A percentile compares a stretch with the other conserved stretches of the same genome.
Conservation (phyloP, 64 coral and sea anemone genomes). For the Catalaphyllia jardinei region DNA sequence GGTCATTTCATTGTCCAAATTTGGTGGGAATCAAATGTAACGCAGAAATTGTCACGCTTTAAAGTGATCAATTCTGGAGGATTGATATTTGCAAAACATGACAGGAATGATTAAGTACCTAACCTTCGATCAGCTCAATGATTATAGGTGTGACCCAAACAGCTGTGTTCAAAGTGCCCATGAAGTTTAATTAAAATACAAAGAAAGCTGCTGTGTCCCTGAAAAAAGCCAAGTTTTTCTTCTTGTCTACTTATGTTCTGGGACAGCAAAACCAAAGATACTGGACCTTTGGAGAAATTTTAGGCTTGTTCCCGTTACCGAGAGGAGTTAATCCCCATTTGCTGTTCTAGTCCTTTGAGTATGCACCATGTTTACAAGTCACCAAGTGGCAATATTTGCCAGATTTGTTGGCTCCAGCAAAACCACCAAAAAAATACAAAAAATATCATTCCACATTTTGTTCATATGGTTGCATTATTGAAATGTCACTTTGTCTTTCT, state of each 20-base stretch:
- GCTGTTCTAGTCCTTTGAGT: constrained; percentile 13
- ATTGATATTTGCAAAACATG: too few relatives aligned
- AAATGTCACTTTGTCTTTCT: constrained; percentile 15
- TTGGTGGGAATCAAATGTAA: too few relatives aligned
- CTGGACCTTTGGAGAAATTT: background rate
- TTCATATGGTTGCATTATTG: constrained; percentile 8
- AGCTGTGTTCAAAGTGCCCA: constrained; percentile 32
- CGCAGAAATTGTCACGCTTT: too few relatives aligned
- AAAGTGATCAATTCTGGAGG: too few relatives aligned
- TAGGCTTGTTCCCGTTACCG: constrained; percentile 22
- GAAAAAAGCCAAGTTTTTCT: constrained; percentile 6
- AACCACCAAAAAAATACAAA: background rate
- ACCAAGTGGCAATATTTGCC: background rate
- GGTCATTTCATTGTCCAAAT: too few relatives aligned
- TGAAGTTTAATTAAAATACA: constrained; percentile 14
- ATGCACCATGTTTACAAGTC: background rate
- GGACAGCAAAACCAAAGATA: constrained; percentile 1
- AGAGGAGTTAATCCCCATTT: background rate
- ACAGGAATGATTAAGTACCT: constrained; percentile 18
- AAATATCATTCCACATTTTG: constrained; percentile 21
- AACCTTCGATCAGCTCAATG: constrained; percentile 18
- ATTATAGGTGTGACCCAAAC: constrained; percentile 5
- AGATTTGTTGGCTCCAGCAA: background rate
- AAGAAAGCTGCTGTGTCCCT: constrained; percentile 16
- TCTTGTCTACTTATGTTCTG: constrained; percentile 38